phyloP scores from a whole-genome alignment of 2,888 invertebrate species.

The Aethes cnicana region DNA sequence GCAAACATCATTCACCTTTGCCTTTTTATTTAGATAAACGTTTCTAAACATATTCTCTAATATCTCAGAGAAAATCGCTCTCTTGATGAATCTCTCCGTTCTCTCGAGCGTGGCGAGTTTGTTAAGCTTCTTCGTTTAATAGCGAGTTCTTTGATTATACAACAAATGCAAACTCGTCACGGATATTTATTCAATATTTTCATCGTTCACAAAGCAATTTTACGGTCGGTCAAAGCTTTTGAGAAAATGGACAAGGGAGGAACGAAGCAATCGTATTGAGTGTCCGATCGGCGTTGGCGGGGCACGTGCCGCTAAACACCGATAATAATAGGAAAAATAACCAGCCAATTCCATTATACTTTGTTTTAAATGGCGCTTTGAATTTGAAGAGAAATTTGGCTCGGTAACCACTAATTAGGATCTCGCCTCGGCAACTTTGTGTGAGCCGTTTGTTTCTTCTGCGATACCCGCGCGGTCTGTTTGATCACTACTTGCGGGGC shows the following conservation, averaged over 20 bases:
- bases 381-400: no score
- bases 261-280: constrained; percentile 26
- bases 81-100: no score
- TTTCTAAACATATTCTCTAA: no score
- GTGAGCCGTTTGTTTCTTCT: constrained; percentile 7
- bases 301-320: constrained; percentile 39
- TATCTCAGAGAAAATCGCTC: no score
- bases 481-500: no score
- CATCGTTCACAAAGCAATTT: constrained; percentile 18
- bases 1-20: no score
- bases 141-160: neutral
- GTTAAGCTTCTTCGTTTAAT: no score
- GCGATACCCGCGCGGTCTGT: no score
- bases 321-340: neutral
- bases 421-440: constrained; percentile 10
- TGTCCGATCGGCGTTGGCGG: constrained; percentile 39
- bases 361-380: neutral
- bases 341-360: no score
- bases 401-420: constrained; percentile 12
- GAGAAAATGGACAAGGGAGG: constrained; percentile 13
- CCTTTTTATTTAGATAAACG: no score
- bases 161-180: neutral
- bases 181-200: neutral
- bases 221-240: constrained; percentile 12
- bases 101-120: no score